Conservation (phyloP, 2,113 vertebrate genomes). For the Hypocryptadius cinnamomeus region DNA sequence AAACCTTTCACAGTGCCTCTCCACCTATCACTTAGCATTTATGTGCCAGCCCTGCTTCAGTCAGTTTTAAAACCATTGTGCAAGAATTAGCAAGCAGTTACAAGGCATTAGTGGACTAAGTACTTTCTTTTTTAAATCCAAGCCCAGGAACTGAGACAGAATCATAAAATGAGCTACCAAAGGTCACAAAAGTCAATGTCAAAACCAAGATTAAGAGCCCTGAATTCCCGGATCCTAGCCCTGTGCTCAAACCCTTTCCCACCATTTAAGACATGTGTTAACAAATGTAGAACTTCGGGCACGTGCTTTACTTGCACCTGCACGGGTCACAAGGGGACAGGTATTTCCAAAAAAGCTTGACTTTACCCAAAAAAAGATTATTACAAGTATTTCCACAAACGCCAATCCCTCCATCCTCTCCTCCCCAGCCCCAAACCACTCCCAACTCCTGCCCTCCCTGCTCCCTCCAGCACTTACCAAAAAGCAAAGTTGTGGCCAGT, state of each 20-base stretch:
- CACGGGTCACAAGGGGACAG: neutral
- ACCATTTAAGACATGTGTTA: neutral
- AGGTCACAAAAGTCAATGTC: slow-evolving; percentile 41
- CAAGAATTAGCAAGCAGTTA: slow-evolving; percentile 2
- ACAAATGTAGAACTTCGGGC: neutral
- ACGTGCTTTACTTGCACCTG: neutral
- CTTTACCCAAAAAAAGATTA: neutral
- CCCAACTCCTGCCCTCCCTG: neutral
- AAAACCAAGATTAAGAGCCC: slow-evolving; percentile 3
- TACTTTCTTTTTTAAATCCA: slow-evolving; percentile 5
- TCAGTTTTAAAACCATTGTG: neutral
- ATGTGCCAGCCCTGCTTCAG: neutral
- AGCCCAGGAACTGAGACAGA: neutral
- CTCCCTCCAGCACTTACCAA: slow-evolving; percentile 84
- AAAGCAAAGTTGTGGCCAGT: slow-evolving; percentile 99
- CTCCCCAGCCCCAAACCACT: slow-evolving; percentile 8
- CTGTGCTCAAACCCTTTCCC: neutral
- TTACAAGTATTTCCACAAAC: neutral
- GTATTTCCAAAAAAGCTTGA: neutral
- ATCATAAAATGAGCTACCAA: slow-evolving; percentile 4
- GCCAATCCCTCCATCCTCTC: neutral
- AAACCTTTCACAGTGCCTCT: neutral
- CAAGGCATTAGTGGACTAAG: neutral
- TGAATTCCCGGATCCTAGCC: neutral
- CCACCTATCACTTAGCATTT: neutral